These are phyloP conservation scores for Drosophila dunni DNA, from an alignment of 1,140 invertebrate genomes.

Conservation along the genomic window DNA sequence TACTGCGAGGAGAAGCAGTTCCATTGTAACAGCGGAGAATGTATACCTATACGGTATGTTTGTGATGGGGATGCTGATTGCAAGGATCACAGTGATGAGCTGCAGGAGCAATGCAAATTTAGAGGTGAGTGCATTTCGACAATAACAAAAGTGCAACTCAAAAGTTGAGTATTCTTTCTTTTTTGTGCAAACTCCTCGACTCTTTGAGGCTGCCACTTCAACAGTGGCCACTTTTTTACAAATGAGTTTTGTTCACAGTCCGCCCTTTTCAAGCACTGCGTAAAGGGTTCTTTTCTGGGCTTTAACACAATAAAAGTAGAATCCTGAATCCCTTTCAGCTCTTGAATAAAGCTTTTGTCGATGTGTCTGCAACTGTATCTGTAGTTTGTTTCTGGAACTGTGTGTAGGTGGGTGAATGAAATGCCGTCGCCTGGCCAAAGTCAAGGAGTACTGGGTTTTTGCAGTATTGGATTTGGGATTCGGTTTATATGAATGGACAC, in stretches of 20 bases:
- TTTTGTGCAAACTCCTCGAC: neutral
- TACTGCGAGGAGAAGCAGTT: conserved; percentile 89
- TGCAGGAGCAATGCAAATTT: conserved; percentile 85
- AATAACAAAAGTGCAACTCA: neutral
- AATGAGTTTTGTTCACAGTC: conserved; percentile 31
- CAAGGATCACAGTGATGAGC: conserved; percentile 92
- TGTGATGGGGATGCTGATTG: conserved; percentile 93
- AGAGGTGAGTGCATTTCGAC: conserved; percentile 84
- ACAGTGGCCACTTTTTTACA: conserved; percentile 8
- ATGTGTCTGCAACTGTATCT: conserved; percentile 28
- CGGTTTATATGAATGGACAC: conserved; percentile 50
- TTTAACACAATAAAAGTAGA: conserved; percentile 13
- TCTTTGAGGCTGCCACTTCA: conserved; percentile 16
- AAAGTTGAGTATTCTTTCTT: neutral
- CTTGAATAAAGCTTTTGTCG: conserved; percentile 54
- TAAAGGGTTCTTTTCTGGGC: conserved; percentile 6
- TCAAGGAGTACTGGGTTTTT: conserved; percentile 39
- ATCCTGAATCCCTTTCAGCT: conserved; percentile 34
- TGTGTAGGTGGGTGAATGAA: conserved; percentile 12
- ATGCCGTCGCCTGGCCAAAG: conserved; percentile 35
- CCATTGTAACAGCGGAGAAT: conserved; percentile 90
- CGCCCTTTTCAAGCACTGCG: conserved; percentile 19
- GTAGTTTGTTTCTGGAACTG: conserved; percentile 10
- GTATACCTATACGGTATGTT: conserved; percentile 92
- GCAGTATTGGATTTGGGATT: conserved; percentile 33